Base-by-base conservation (phyloP, 2,888 invertebrate genomes). In the Aradus depressus region DNA sequence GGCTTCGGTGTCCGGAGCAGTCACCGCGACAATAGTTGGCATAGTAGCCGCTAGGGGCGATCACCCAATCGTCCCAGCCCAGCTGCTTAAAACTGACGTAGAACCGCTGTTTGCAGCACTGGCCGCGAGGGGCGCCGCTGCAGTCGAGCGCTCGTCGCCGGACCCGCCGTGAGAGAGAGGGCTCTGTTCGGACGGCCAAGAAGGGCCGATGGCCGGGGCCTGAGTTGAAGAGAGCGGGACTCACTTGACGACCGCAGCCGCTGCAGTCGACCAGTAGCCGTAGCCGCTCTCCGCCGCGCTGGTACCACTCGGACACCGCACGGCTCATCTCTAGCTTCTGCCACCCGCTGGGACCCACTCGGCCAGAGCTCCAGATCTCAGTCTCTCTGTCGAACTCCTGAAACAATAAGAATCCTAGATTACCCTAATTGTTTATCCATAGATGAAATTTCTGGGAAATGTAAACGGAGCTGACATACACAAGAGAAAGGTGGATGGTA, bases 51-150 rank as follows among this genome's bases (percentile, higher is more conserved):
- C 81, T 77, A 23, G 88, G 88, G 59, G 86, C 85, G 61, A 90
- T 86, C 65, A 91, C 89, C 90, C 90, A 91, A 72, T 91, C 89
- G 70, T 90, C 88, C 92, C 91, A 92, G 61, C 90, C 90, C 45
- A 92, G 75, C 62, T 86, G 82, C 65, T 84, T 82, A 72, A 92
- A 92, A 68, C 83, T 87, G 63, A 92, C 89, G 73, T 89, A 91
- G 72, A 91, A 88, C 44, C 83, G 78, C 69, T 91, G 84, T 65
- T 89, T 88, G 68, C 85, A 86, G 70, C 91, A 92, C 67, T 86
- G 85, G 61, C 78, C 78, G 54, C 74, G 74, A 43, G 74, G 67
- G 50, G 80, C 79, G 52, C 77, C 78, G 58, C 79, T 79, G 70
- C 91, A 91, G 68, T 89, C 88, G 53, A 90, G 75, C 31, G 90